Conservation (phyloP, 2,797 vertebrate genomes). For the Chrosomus eos region DNA sequence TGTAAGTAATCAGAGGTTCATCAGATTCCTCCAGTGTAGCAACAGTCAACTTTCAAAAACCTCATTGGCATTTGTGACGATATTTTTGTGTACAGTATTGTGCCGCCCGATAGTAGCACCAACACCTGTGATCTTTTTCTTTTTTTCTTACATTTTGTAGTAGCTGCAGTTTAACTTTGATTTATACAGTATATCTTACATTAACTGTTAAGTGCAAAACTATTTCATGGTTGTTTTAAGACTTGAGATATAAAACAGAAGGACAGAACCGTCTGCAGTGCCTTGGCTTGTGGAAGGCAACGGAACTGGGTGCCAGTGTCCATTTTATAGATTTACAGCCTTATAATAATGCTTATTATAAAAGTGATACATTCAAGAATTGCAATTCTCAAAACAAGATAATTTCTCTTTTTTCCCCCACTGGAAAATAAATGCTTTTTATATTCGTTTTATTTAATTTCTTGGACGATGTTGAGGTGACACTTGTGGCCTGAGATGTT, state of each 20-base stretch:
- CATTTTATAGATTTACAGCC: slow-evolving; percentile 30
- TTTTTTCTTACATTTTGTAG: slow-evolving; percentile 17
- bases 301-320: slow-evolving; percentile 4
- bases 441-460: neutral
- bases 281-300: slow-evolving; percentile 36
- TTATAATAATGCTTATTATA: slow-evolving; percentile 39
- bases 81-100: slow-evolving; percentile 41
- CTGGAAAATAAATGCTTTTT: neutral
- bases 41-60: slow-evolving; percentile 33
- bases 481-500: slow-evolving; percentile 5
- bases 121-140: slow-evolving; percentile 27
- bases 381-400: slow-evolving; percentile 25
- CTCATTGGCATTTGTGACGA: slow-evolving; percentile 29
- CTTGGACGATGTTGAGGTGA: neutral
- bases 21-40: slow-evolving; percentile 47
- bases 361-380: slow-evolving; percentile 15
- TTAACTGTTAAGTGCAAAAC: slow-evolving; percentile 42
- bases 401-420: slow-evolving; percentile 20
- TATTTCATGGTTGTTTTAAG: slow-evolving; percentile 35
- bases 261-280: slow-evolving; percentile 13
- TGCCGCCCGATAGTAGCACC: slow-evolving; percentile 31
- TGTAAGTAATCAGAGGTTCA: slow-evolving; percentile 40
- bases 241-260: slow-evolving; percentile 17
- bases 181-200: slow-evolving; percentile 40
- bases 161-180: slow-evolving; percentile 12